Evolutionary conservation across 2,888 invertebrate species (phyloP).

Genomic region (Thera britannica): DNA sequence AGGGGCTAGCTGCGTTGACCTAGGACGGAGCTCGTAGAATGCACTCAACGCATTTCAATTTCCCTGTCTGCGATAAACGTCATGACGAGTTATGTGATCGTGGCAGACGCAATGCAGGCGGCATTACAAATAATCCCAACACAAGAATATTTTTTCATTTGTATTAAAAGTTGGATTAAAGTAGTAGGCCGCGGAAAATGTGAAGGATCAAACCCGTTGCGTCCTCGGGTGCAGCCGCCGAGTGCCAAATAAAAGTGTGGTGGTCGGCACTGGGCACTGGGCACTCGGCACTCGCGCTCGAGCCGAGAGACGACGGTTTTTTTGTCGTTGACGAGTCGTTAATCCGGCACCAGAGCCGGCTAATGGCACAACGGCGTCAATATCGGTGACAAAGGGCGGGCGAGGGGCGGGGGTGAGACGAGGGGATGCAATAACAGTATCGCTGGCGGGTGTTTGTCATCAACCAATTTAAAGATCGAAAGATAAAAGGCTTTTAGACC

Average conservation of each 20-base stretch:
- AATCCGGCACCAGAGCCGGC: slow-evolving; percentile 42
- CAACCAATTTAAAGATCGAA: slow-evolving; percentile 24
- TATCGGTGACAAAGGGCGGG: slow-evolving; percentile 47
- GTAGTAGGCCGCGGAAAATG: not conserved
- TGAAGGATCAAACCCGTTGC: slow-evolving; percentile 31
- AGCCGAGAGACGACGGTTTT: slow-evolving; percentile 43
- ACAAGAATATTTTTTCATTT: slow-evolving; percentile 1
- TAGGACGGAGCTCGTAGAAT: not conserved
- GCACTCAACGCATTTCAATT: slow-evolving; percentile 28
- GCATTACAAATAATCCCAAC: slow-evolving; percentile 7
- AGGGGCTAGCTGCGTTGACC: not conserved
- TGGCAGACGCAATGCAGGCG: slow-evolving; percentile 14
- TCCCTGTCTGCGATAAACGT: slow-evolving; percentile 33
- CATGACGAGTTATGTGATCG: slow-evolving; percentile 21
- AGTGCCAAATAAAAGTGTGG: slow-evolving; percentile 59
- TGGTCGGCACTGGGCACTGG: not conserved
- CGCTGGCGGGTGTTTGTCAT: slow-evolving; percentile 28
- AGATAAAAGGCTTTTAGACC: slow-evolving; percentile 31
- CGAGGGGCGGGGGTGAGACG: not conserved
- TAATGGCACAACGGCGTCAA: slow-evolving; percentile 52
- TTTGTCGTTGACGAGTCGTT: slow-evolving; percentile 53
- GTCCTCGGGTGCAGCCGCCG: slow-evolving; percentile 15
- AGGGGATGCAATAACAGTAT: slow-evolving; percentile 31
- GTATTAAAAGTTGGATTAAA: slow-evolving; percentile 1
- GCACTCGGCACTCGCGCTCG: not conserved